Evolutionary conservation across 2,888 invertebrate species (phyloP).

Genomic region (Parapristionchus giblindavisi): DNA sequence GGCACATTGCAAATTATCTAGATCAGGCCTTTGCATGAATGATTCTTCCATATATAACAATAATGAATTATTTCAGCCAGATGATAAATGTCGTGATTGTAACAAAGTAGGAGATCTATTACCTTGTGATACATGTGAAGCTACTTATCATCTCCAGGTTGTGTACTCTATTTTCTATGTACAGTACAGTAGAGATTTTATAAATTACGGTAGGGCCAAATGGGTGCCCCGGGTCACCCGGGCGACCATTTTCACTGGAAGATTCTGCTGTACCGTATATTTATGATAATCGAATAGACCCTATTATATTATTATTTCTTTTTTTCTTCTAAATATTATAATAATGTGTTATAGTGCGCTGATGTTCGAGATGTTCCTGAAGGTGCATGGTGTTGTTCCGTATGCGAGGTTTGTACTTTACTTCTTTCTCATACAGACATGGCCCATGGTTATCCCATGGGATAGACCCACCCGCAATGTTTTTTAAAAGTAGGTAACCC

Average conservation of each 20-base stretch:
- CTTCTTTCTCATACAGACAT: no score
- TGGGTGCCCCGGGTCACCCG: no score
- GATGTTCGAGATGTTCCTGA: conserved; percentile 32
- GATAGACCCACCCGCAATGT: no score
- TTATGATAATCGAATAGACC: background rate
- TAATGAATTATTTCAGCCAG: conserved; percentile 70
- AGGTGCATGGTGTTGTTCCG: conserved; percentile 20
- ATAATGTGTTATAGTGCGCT: conserved; percentile 12
- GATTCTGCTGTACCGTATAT: background rate
- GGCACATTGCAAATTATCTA: no score
- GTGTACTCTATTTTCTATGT: background rate
- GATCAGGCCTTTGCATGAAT: no score
- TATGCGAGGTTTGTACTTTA: conserved; percentile 25
- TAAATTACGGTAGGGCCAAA: background rate
- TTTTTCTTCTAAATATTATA: background rate
- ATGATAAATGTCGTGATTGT: conserved; percentile 71
- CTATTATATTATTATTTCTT: background rate
- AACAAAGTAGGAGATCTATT: conserved; percentile 82
- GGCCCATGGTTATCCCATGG: no score
- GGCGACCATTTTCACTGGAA: background rate
- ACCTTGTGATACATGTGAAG: conserved; percentile 97
- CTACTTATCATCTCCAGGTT: conserved; percentile 87
- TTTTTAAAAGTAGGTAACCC: no score
- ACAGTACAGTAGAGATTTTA: background rate
- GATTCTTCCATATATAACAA: background rate